A percentile compares a stretch with the other conserved stretches of the same genome.
These are phyloP conservation scores for Drosophila truncata DNA, from an alignment of 1,140 invertebrate species.

Conservation along the genomic window DNA sequence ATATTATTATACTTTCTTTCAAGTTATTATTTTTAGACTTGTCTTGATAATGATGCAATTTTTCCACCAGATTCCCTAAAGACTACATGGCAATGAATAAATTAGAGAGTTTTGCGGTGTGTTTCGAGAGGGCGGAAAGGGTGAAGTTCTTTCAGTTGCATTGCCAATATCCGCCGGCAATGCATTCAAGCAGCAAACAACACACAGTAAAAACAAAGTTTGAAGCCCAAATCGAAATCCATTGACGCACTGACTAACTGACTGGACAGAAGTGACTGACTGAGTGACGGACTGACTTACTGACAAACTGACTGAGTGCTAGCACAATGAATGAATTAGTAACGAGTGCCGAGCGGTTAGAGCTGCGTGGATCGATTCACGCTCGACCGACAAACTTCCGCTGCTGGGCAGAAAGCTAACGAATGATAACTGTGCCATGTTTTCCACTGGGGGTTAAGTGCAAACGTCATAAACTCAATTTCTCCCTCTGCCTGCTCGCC, in stretches of 20 bases:
- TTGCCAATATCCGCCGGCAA: constrained; percentile 71
- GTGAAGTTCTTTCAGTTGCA: constrained; percentile 26
- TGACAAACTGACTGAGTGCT: constrained; percentile 1
- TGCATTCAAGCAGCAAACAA: constrained; percentile 74
- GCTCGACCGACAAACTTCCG: constrained; percentile 45
- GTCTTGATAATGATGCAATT: not conserved
- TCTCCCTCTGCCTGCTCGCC: constrained; percentile 32
- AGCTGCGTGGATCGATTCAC: constrained; percentile 50
- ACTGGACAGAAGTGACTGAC: constrained; percentile 15
- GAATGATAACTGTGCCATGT: constrained; percentile 76
- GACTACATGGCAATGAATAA: not conserved
- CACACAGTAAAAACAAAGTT: constrained; percentile 17
- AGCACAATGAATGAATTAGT: constrained; percentile 49
- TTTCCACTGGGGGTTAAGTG: constrained; percentile 67
- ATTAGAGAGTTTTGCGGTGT: not conserved
- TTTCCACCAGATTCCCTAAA: not conserved
- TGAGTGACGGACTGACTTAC: constrained; percentile 6
- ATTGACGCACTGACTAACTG: constrained; percentile 17
- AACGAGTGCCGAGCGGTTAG: constrained; percentile 8
- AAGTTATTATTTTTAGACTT: not conserved
- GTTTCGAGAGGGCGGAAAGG: not conserved
- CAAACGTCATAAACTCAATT: constrained; percentile 78
- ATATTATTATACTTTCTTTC: not conserved
- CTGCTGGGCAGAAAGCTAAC: constrained; percentile 23
- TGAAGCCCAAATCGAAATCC: constrained; percentile 24